These are phyloP conservation scores for Fulmarus glacialis DNA, from an alignment of 2,113 vertebrate species.

Conservation along the genomic window DNA sequence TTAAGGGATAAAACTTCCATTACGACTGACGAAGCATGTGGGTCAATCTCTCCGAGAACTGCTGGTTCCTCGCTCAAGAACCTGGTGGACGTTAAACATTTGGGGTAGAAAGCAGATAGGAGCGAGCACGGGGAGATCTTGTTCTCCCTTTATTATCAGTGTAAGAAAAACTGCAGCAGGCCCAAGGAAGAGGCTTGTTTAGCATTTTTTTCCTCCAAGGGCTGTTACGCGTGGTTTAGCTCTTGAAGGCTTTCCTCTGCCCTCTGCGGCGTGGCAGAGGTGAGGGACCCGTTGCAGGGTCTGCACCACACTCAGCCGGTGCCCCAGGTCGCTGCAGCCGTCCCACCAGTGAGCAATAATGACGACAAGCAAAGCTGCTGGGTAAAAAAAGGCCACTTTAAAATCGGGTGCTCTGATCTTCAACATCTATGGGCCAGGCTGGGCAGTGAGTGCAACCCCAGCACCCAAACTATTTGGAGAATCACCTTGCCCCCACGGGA, in stretches of 20 bases:
- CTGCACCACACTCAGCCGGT: fast-evolving
- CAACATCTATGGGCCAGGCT: neutral
- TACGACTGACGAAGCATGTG: neutral
- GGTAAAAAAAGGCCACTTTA: neutral
- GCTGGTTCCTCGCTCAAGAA: neutral
- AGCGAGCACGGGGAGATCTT: neutral
- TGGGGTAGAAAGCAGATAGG: neutral
- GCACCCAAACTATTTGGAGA: neutral
- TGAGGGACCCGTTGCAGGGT: neutral
- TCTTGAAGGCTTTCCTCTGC: neutral
- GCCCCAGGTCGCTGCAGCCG: neutral
- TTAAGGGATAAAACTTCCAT: neutral
- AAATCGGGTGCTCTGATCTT: neutral
- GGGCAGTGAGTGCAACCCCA: neutral
- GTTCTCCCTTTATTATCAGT: neutral
- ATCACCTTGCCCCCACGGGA: neutral
- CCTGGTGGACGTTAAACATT: neutral
- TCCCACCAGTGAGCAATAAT: neutral
- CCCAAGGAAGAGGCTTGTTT: neutral
- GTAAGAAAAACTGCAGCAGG: neutral
- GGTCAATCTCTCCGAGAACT: neutral
- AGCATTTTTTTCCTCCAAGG: neutral
- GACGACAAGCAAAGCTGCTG: neutral
- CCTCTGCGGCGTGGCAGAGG: neutral
- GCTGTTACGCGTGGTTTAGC: neutral